Evolutionary conservation across 2,113 vertebrate genomes (phyloP), one percentile per base, ranked within the genome.

Genomic region (Arvicanthis niloticus): DNA sequence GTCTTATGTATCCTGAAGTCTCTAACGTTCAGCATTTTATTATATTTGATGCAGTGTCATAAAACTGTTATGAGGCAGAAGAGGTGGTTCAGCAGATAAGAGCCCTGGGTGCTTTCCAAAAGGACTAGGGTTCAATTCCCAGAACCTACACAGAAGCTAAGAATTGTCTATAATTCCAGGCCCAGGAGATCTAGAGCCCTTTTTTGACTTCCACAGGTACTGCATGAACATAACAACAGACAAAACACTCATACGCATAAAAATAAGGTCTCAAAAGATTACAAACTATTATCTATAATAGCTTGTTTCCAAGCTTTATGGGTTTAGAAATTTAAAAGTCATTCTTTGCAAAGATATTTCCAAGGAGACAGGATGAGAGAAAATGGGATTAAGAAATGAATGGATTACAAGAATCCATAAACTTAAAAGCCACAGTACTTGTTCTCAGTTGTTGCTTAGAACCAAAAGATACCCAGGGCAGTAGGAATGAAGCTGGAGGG

Each of bases 401-500:
- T 15, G 11, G 29, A 65, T 53, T 40, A 67, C 3, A 3, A 56
- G 85, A 81, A 78, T 51, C 40, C 7, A 90, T 22, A 48, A 90
- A 9, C 40, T 37, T 16, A 13, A 31, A 65, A 29, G n/a, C 19
- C 40, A 37, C 15, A 3, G 56, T 45, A 65, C 58, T n/a, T 37
- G 11, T 60, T 45, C 29, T 29, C 5, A 60, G 0, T 75, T 5
- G 7, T 60, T 48, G n/a, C 6, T 48, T 21, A 56, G 12, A 68
- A 53, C 11, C 70, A 48, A 58, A 34, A 40, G 68, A 75, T 42
- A 76, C 12, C 3, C 1, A 37, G 21, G 53, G 5, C 1, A 6
- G 56, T 0, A 60, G 53, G 26, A 87, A 89, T 58, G 19, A 13
- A 62, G 11, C 2, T 0, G 0, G 0, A 7, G 3, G 3, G 9